phyloP scores from a whole-genome alignment of 2,797 vertebrate genomes.

The Falco biarmicus region DNA sequence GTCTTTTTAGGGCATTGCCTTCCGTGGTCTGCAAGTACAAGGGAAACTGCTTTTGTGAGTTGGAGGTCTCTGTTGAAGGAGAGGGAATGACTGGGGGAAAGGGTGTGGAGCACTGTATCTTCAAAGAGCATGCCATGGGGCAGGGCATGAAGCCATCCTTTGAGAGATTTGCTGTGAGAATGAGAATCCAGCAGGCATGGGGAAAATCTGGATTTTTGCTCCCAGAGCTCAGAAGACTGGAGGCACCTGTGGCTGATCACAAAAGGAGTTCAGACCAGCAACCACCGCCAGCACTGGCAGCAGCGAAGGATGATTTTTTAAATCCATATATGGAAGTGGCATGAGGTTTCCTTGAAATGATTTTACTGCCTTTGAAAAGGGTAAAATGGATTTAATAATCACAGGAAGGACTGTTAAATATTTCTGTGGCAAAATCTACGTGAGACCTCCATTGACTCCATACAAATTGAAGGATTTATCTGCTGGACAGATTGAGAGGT shows the following conservation, averaged over 20 bases:
- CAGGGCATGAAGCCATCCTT: neutral
- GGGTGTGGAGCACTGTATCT: neutral
- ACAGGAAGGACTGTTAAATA: neutral
- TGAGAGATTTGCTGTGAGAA: neutral
- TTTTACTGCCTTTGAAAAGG: neutral
- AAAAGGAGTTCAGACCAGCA: neutral
- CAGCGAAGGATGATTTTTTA: neutral
- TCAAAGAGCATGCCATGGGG: conserved; percentile 9
- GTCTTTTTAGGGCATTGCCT: neutral
- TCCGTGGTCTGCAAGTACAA: neutral
- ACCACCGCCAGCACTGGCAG: fast-evolving
- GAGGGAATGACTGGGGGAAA: neutral
- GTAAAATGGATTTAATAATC: neutral
- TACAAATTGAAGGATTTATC: neutral
- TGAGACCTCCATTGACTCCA: neutral
- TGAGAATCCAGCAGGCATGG: neutral
- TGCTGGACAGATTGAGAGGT: neutral
- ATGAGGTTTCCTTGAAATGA: neutral
- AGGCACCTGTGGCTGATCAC: neutral
- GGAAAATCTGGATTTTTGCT: neutral
- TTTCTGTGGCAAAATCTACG: neutral
- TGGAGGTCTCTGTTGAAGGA: neutral
- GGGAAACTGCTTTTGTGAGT: neutral
- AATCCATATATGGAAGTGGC: neutral
- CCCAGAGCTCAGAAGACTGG: neutral